Percentiles rank a stretch among this genome's conserved stretches.
Evolutionary conservation across 1,140 invertebrate genomes (phyloP).

Genomic region (Portunus trituberculatus): DNA sequence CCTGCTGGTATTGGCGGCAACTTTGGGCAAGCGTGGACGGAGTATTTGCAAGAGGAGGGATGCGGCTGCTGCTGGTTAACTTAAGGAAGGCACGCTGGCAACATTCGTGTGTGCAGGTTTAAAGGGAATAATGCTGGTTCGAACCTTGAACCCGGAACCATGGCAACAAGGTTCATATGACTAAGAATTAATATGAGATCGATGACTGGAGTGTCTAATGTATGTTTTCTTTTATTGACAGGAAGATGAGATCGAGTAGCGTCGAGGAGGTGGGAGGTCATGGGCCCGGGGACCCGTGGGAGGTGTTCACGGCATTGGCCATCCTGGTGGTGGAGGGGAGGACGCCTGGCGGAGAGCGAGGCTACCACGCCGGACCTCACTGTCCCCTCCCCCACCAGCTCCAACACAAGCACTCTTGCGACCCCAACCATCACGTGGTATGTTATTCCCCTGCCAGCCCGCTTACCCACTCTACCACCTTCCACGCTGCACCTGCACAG

Average conservation of each 20-base stretch:
- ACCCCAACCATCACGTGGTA: slow-evolving; percentile 83
- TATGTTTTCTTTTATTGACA: slow-evolving; percentile 24
- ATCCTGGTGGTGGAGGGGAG: slow-evolving; percentile 86
- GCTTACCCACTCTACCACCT: neutral
- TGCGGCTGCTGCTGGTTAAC: neutral
- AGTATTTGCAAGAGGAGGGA: neutral
- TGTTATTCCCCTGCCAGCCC: slow-evolving; percentile 74
- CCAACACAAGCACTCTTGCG: slow-evolving; percentile 82
- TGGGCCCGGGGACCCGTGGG: slow-evolving; percentile 79
- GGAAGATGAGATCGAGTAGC: slow-evolving; percentile 67
- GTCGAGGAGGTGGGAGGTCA: slow-evolving; percentile 70
- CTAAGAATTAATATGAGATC: neutral
- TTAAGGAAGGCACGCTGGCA: neutral
- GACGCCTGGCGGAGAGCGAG: slow-evolving; percentile 84
- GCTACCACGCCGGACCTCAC: slow-evolving; percentile 88
- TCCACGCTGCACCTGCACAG: neutral
- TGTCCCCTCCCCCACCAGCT: slow-evolving; percentile 82
- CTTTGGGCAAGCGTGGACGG: neutral
- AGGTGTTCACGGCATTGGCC: slow-evolving; percentile 84
- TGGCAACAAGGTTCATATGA: neutral
- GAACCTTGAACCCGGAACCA: slow-evolving; percentile 10
- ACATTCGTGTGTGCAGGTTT: neutral
- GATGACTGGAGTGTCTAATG: neutral
- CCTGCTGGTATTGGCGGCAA: neutral
- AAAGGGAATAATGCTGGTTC: slow-evolving; percentile 1